Conservation (phyloP, 2,888 invertebrate species). For the Bhutanitis thaidina region DNA sequence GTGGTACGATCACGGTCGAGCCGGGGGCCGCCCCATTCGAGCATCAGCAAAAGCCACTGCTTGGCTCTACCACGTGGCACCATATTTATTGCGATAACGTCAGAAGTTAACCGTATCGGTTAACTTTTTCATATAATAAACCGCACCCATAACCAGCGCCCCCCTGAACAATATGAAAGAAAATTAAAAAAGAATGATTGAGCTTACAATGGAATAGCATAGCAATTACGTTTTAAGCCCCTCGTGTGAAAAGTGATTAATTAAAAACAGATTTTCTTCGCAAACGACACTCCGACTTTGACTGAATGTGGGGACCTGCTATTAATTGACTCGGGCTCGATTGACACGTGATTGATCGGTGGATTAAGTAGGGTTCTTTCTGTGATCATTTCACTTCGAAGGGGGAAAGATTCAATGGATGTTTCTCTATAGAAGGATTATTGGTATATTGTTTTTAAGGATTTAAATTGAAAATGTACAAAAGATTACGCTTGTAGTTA, state of each 20-base stretch:
- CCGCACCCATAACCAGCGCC: too few relatives aligned
- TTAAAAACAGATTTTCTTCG: not conserved
- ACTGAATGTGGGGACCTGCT: constrained; percentile 1
- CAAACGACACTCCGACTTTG: constrained; percentile 1
- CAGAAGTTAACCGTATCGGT: too few relatives aligned
- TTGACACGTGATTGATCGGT: not conserved
- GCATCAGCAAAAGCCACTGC: too few relatives aligned
- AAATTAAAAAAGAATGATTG: not conserved
- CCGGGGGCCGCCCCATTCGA: too few relatives aligned
- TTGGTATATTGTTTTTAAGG: too few relatives aligned
- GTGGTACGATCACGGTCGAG: too few relatives aligned
- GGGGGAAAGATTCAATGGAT: not conserved
- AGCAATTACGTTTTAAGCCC: not conserved
- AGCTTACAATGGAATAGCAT: not conserved
- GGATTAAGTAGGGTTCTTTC: not conserved
- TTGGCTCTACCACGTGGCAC: too few relatives aligned
- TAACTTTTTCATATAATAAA: too few relatives aligned
- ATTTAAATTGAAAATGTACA: too few relatives aligned
- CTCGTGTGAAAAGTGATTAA: not conserved
- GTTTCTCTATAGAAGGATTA: not conserved
- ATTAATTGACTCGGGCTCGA: constrained; percentile 8
- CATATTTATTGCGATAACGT: too few relatives aligned
- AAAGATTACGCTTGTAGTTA: too few relatives aligned
- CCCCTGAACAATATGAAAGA: too few relatives aligned
- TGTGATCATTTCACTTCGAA: not conserved